Base-by-base conservation (phyloP, 2,113 vertebrate genomes). In the Oryzias curvinotus region DNA sequence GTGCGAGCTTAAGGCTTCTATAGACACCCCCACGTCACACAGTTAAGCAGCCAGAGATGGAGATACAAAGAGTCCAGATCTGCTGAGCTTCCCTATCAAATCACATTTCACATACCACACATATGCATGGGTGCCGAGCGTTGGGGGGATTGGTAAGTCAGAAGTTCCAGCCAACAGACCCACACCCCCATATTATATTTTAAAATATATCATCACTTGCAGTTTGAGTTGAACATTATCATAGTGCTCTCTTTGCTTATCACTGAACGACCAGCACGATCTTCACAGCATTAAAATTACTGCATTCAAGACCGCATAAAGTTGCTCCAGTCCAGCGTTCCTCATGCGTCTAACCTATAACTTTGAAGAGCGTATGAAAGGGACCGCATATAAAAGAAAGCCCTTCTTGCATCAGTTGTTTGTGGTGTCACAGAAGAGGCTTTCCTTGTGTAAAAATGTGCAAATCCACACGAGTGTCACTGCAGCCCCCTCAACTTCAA, bases 111-210 rank as follows among this genome's bases (percentile, higher is more conserved):
- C 80, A 71, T 65, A 74, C 63, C 57, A 59, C 64, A 57, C 41
- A 61, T 46, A 23, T n/a, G 64, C 53, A 51, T 65, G 74, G 73
- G 71, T 42, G 41, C 46, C 0, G n/a, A 77, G 62, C 58, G 15
- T 45, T 66, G 66, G 65, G 62, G 77, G 68, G 77, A 58, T 58
- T 64, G 69, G 52, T 77, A 83, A 87, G 76, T 80, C 81, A 86
- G 78, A 79, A 68, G 56, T 51, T 62, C 52, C 72, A 63, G 68
- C 66, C 52, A 59, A 73, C 63, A 73, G 52, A 71, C 50, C 73
- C 62, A 62, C 68, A 62, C 55, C 2, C 30, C 30, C 30, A 36
- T 36, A 63, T 23, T 2, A 23, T 23, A 75, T 75, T 75, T 78
- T 77, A 79, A 69, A 74, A 60, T 56, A 59, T 47, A 66, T 62